Base-by-base conservation (phyloP, 2,888 invertebrate species). In the Chymomyza fuscimana region DNA sequence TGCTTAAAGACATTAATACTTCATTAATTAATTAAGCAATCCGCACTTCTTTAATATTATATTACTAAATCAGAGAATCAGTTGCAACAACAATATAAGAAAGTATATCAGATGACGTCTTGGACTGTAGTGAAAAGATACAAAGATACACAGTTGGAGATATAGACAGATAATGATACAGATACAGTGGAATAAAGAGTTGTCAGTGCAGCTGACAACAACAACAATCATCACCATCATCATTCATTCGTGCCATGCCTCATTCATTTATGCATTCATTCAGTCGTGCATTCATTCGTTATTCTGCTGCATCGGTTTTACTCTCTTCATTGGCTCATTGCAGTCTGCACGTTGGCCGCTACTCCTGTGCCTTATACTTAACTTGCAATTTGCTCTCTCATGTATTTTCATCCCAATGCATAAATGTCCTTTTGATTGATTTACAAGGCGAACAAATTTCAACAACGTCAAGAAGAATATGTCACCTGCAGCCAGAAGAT, bases 351-450 rank as follows among this genome's bases (percentile, higher is more conserved):
- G 4, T 4, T 25, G 6, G 7, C 36, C 1, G 0, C 71, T 77
- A 2, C 19, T 9, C 19, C 10, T 72, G 70, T 56, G 66, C 72
- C 71, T 79, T 73, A 76, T 19, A 19, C 19, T 19, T 19, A 19
- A 19, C 19, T 1, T 19, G n/a, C 62, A 73, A 80, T 76, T 79
- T 78, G 67, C 77, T 19, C 74, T 72, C 58, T 29, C 1, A 12
- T 58, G 1, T 19, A 2, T 58, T 9, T 9, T 25, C 10, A 4
- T 12, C 82, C 74, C 70, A 77, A 74, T 73, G 76, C 76, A 77
- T 74, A 73, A 79, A 78, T 79, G 78, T 79, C 78, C 74, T 85
- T 75, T 76, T 82, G 81, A 83, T 85, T 85, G 83, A 76, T 82
- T 78, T 75, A 65, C 69, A 22, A 54, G 69, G 69, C 67, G 59